Conservation (phyloP, 2,888 invertebrate species). For the Stenodema calcarata region DNA sequence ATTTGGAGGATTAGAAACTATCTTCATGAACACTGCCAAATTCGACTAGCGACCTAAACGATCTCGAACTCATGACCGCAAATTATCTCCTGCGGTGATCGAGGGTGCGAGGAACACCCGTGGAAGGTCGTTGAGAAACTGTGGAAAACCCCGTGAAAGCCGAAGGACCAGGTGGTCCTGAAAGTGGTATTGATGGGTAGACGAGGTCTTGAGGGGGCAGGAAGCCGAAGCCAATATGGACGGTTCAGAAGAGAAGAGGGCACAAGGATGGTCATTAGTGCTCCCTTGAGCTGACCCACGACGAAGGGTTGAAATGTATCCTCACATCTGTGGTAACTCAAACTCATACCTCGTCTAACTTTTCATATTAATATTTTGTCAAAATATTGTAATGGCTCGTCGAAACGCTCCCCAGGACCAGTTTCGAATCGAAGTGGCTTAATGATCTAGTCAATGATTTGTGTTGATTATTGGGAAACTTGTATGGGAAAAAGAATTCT, state of each 20-base stretch:
- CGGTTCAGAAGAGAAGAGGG: not conserved
- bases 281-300: too few species aligned
- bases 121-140: not conserved
- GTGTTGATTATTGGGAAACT: too few species aligned
- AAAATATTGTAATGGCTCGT: too few species aligned
- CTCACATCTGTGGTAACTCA: too few species aligned
- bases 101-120: not conserved
- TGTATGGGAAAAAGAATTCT: too few species aligned
- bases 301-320: too few species aligned
- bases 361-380: too few species aligned
- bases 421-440: too few species aligned
- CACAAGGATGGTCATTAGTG: not conserved
- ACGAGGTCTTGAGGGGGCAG: constrained; percentile 4
- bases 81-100: not conserved
- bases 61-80: not conserved
- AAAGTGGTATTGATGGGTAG: constrained; percentile 13
- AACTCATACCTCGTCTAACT: too few species aligned
- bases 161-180: constrained; percentile 4
- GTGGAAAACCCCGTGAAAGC: not conserved
- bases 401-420: too few species aligned
- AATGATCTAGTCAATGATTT: too few species aligned
- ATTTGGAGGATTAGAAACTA: not conserved
- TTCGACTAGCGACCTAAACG: not conserved
- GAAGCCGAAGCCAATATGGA: not conserved
- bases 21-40: not conserved